Conservation (phyloP, 1,140 invertebrate species). For the Drosophila nasuta region DNA sequence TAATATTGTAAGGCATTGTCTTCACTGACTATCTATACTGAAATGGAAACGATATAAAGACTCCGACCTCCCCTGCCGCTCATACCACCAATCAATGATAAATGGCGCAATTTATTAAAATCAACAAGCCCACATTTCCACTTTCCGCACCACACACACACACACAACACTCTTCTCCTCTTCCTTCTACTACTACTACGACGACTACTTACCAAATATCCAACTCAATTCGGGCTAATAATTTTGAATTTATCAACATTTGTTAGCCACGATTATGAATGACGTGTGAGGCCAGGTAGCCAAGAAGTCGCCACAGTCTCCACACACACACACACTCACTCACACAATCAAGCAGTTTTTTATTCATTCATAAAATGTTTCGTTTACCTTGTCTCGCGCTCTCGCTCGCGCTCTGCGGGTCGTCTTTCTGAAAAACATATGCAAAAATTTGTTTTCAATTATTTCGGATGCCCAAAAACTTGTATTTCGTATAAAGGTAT, state of each 20-base stretch:
- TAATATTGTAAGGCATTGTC: conserved; percentile 72
- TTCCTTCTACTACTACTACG: too few species aligned
- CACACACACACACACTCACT: not conserved
- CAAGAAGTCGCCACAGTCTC: conserved; percentile 38
- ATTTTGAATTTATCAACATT: conserved; percentile 81
- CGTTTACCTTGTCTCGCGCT: conserved; percentile 15
- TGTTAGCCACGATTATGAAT: conserved; percentile 80
- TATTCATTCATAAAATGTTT: conserved; percentile 51
- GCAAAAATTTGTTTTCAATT: conserved; percentile 52
- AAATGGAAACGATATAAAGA: not conserved
- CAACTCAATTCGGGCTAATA: conserved; percentile 69
- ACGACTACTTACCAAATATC: conserved; percentile 13
- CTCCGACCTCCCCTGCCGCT: not conserved
- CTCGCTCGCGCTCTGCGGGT: conserved; percentile 24
- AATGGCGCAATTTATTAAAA: conserved; percentile 82
- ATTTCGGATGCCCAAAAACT: conserved; percentile 26
- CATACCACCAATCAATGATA: conserved; percentile 54
- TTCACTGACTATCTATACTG: conserved; percentile 1
- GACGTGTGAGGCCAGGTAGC: conserved; percentile 64
- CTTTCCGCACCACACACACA: conserved; percentile 6
- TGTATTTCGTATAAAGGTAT: conserved; percentile 22
- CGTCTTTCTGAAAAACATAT: conserved; percentile 24
- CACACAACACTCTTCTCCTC: conserved; percentile 1
- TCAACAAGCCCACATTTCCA: conserved; percentile 57
- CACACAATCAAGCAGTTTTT: conserved; percentile 17